phyloP scores from a whole-genome alignment of 2,797 vertebrate genomes.

The Etheostoma nigrum region DNA sequence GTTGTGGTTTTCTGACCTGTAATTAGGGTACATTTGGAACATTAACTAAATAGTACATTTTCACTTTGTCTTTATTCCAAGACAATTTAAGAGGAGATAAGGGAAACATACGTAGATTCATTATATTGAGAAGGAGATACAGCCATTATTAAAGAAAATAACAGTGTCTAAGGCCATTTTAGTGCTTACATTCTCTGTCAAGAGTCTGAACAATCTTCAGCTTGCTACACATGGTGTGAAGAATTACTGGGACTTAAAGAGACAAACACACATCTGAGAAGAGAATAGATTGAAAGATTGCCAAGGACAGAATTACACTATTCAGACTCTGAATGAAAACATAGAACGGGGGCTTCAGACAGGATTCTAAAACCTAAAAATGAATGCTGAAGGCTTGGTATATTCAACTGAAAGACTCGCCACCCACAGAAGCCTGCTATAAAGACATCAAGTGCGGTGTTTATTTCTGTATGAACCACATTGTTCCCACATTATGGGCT shows the following conservation, averaged over 20 bases:
- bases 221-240: slow-evolving; percentile 38
- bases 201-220: slow-evolving; percentile 21
- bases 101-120: neutral
- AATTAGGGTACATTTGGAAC: slow-evolving; percentile 46
- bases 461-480: slow-evolving; percentile 50
- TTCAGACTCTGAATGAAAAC: slow-evolving; percentile 61
- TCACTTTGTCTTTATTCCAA: slow-evolving; percentile 34
- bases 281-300: slow-evolving; percentile 51
- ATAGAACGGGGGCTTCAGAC: slow-evolving; percentile 44
- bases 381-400: slow-evolving; percentile 53
- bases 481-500: slow-evolving; percentile 32
- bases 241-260: slow-evolving; percentile 56
- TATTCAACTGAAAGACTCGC: slow-evolving; percentile 56
- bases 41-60: slow-evolving; percentile 46
- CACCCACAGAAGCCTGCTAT: slow-evolving; percentile 51
- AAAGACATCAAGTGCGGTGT: slow-evolving; percentile 30
- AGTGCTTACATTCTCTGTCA: slow-evolving; percentile 11
- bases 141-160: slow-evolving; percentile 9
- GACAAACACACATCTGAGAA: slow-evolving; percentile 35
- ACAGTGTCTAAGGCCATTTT: slow-evolving; percentile 15
- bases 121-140: slow-evolving; percentile 15
- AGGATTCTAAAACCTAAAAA: slow-evolving; percentile 48
- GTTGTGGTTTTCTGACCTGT: slow-evolving; percentile 52
- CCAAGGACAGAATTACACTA: slow-evolving; percentile 55
- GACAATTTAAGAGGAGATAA: slow-evolving; percentile 12